Evolutionary conservation across 2,888 invertebrate genomes (phyloP), one percentile per base, ranked within the genome.

Genomic region (Noctua pronuba): DNA sequence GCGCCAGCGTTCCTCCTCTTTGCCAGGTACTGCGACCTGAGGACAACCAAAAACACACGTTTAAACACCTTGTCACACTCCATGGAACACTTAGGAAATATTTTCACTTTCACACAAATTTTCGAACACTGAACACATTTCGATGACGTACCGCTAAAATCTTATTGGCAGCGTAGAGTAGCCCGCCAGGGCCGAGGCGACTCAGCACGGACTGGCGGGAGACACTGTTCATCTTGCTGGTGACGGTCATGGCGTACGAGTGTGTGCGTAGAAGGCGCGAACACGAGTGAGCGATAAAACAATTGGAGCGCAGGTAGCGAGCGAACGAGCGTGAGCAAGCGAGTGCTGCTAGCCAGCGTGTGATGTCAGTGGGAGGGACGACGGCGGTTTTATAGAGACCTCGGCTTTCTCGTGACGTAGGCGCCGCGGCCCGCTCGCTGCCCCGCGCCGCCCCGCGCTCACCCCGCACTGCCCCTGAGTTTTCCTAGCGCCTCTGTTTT

Each of bases 141-240:
- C 87, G 91, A 90, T 90, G 93, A 96, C 97, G 96, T 96, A 97
- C 97, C 96, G 96, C 95, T 94, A 96, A 90, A 89, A 96, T 95
- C 93, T 96, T 97, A 91, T 96, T 95, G 88, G 96, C 96, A 91
- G 96, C 95, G 90, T 96, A 96, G 80, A 96, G 94, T 44, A 97
- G 93, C 67, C 96, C 96, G 79, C 97, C 97, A 76, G 97, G 96
- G 89, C 96, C 96, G 89, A 97, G 93, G 77, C 96, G 96, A 88
- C 94, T 94, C 90, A 96, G 93, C 91, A 95, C 91, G 83, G 96
- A 95, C 89, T 95, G 96, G 92, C 96, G 96, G 92, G 96, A 96
- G 84, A 97, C 96, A 92, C 96, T 96, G 92, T 96, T 97, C 96
- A 97, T 96, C 92, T 96, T 96, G 94, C 97, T 97, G 90, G 95